Conservation (phyloP, 2,888 invertebrate species). For the Cantharis nigra region DNA sequence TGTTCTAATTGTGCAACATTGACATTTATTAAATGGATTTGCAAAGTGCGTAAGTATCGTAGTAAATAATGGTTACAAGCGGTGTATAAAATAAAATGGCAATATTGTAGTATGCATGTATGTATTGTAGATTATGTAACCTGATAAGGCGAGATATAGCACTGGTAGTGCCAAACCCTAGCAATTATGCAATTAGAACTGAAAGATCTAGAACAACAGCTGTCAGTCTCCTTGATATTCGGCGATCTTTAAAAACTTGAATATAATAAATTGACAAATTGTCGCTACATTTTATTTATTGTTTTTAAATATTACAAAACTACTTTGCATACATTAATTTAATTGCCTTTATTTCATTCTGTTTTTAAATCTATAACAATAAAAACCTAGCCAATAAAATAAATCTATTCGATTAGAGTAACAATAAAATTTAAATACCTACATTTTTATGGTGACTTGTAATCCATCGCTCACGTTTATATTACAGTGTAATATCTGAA, state of each 20-base stretch:
- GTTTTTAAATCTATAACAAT: background rate
- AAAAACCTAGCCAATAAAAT: background rate
- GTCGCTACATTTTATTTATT: background rate
- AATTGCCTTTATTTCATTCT: background rate
- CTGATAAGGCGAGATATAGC: conserved; percentile 23
- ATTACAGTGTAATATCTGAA: too few relatives aligned
- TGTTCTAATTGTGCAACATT: background rate
- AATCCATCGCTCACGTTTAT: too few relatives aligned
- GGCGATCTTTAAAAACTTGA: conserved; percentile 5
- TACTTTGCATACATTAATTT: background rate
- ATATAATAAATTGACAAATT: background rate
- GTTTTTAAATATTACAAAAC: background rate
- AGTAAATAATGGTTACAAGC: background rate
- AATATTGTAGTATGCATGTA: background rate
- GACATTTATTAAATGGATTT: background rate
- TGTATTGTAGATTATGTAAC: conserved; percentile 19
- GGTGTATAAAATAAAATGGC: conserved; percentile 5
- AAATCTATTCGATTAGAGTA: background rate
- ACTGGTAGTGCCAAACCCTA: conserved; percentile 24
- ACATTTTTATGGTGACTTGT: background rate
- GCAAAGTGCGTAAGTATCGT: background rate
- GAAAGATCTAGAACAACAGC: conserved; percentile 24
- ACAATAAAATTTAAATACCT: background rate
- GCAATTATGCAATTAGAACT: conserved; percentile 19
- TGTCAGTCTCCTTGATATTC: conserved; percentile 9